Evolutionary conservation across 2,113 vertebrate species (phyloP).

Genomic region (Melanocharis versteri): DNA sequence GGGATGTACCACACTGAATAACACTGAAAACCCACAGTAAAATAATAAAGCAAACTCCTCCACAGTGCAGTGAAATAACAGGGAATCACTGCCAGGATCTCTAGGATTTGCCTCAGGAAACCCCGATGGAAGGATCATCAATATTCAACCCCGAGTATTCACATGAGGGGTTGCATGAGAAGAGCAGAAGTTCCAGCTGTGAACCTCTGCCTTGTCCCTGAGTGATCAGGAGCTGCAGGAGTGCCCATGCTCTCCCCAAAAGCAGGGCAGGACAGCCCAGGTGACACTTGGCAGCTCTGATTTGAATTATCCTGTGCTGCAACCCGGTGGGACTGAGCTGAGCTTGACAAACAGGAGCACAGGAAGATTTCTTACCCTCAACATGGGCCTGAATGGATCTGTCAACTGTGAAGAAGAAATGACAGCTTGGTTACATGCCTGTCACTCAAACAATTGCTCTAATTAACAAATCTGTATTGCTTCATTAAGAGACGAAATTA

Average conservation of each 20-base stretch:
- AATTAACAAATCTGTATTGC: constrained; percentile 83
- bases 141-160: background rate
- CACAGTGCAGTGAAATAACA: background rate
- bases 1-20: background rate
- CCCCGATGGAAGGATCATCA: rapidly evolving
- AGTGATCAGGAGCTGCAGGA: background rate
- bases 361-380: constrained; percentile 89
- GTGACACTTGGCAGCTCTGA: background rate
- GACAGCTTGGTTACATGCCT: constrained; percentile 82
- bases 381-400: constrained; percentile 96
- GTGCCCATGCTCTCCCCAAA: background rate
- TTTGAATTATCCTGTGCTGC: constrained; percentile 41
- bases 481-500: constrained; percentile 83
- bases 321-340: constrained; percentile 20
- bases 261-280: background rate
- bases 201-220: background rate
- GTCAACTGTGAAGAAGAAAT: constrained; percentile 88
- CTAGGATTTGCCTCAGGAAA: background rate
- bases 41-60: background rate
- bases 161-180: background rate
- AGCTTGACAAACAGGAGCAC: constrained; percentile 53
- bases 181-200: background rate
- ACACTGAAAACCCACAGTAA: background rate
- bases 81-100: background rate
- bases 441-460: constrained; percentile 83